Percentiles rank a stretch among this genome's conserved stretches.
Conservation (phyloP, 2,113 vertebrate species). For the Plotosus lineatus region DNA sequence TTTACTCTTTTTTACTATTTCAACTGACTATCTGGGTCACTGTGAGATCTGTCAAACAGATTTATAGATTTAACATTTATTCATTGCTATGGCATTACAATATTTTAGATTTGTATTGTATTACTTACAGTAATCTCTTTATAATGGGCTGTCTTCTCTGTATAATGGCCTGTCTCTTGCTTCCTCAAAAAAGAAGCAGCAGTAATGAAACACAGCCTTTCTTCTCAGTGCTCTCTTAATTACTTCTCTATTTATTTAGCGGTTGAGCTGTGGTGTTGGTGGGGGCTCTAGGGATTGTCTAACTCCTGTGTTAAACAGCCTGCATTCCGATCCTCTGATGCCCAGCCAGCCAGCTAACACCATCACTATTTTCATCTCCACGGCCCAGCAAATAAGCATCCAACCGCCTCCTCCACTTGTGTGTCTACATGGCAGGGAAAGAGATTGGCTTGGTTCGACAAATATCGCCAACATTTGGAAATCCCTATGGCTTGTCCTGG, state of each 20-base stretch:
- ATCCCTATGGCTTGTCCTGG: conserved; percentile 2
- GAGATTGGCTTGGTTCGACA: background rate
- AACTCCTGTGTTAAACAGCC: conserved; percentile 76
- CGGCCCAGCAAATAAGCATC: conserved; percentile 69
- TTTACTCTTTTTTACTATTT: conserved; percentile 26
- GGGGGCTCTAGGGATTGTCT: conserved; percentile 77
- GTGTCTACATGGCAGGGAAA: conserved; percentile 13
- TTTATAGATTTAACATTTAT: conserved; percentile 21
- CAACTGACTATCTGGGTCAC: conserved; percentile 16
- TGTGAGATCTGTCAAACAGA: conserved; percentile 32
- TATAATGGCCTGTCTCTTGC: conserved; percentile 1
- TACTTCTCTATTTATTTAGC: conserved; percentile 84
- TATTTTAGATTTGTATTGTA: conserved; percentile 27
- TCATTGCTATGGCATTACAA: conserved; percentile 26
- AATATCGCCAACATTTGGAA: conserved; percentile 28
- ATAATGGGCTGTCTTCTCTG: conserved; percentile 5
- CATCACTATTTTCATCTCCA: conserved; percentile 70
- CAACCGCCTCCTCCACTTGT: conserved; percentile 56
- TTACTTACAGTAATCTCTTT: conserved; percentile 21
- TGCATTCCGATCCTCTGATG: conserved; percentile 79
- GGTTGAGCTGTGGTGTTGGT: conserved; percentile 67
- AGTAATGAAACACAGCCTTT: conserved; percentile 75
- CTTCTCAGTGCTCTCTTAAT: conserved; percentile 77
- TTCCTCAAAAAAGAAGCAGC: conserved; percentile 43
- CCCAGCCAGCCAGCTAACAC: conserved; percentile 71